Percentiles rank a stretch among this genome's conserved stretches.
Evolutionary conservation across 2,888 invertebrate genomes (phyloP).

Genomic region (Diabrotica balteata): DNA sequence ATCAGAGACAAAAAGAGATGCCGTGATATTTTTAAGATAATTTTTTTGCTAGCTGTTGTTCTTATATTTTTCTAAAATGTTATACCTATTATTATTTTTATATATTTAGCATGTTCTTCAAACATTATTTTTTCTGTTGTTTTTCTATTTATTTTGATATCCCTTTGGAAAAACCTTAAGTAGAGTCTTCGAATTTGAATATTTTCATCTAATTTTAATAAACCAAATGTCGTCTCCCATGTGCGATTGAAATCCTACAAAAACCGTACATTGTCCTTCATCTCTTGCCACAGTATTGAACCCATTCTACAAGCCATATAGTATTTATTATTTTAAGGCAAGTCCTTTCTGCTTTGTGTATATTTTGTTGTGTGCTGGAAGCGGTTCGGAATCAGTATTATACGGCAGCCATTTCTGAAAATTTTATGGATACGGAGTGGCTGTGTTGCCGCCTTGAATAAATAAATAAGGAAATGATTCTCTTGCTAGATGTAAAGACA

Average conservation of each 20-base stretch:
- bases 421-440: constrained; percentile 56
- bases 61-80: no score
- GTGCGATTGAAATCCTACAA: background rate
- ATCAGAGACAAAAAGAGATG: no score
- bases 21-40: no score
- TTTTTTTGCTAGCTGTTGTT: no score
- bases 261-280: background rate
- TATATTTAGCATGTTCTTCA: no score
- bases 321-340: constrained; percentile 37
- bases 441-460: constrained; percentile 55
- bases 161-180: no score
- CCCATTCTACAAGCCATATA: constrained; percentile 1
- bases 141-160: no score
- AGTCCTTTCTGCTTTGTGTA: constrained; percentile 39
- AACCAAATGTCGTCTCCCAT: no score
- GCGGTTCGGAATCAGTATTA: constrained; percentile 31
- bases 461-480: constrained; percentile 59
- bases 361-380: constrained; percentile 35
- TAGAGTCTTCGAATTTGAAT: no score
- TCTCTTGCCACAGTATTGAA: constrained; percentile 7
- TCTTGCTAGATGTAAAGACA: constrained; percentile 42
- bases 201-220: no score
- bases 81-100: no score
- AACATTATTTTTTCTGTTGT: no score
- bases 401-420: constrained; percentile 35